phyloP scores from a whole-genome alignment of 2,113 vertebrate species.

The Muntiacus muntjak region DNA sequence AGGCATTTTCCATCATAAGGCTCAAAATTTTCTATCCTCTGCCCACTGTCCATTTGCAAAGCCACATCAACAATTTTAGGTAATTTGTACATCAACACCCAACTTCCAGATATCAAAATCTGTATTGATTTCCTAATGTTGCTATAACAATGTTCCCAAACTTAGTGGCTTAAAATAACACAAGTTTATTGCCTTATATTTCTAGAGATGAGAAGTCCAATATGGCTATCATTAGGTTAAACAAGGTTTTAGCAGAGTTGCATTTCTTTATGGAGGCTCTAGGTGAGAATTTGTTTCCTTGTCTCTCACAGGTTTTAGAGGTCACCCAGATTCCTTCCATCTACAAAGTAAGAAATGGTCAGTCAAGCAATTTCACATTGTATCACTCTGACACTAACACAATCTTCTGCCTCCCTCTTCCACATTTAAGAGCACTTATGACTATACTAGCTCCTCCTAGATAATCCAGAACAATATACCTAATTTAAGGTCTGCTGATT shows the following conservation, averaged over 20 bases:
- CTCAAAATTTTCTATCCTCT: not conserved
- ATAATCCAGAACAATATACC: not conserved
- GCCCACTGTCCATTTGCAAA: not conserved
- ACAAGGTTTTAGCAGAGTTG: not conserved
- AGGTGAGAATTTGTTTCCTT: not conserved
- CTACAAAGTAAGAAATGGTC: not conserved
- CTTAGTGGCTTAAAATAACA: not conserved
- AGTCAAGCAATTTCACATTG: not conserved
- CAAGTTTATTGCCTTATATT: not conserved
- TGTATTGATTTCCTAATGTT: not conserved
- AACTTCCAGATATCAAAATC: not conserved
- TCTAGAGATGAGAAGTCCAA: not conserved
- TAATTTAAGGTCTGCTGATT: not conserved
- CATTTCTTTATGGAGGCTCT: not conserved
- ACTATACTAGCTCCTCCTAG: not conserved
- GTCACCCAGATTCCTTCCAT: not conserved
- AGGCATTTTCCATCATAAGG: not conserved
- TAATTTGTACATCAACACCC: not conserved
- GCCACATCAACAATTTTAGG: not conserved
- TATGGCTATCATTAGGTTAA: not conserved
- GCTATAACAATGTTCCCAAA: not conserved
- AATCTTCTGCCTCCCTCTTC: not conserved
- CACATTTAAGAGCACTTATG: not conserved
- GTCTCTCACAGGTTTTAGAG: not conserved
- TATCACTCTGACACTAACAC: not conserved